phyloP scores from a whole-genome alignment of 2,888 invertebrate genomes.

The Onchidella celtica region DNA sequence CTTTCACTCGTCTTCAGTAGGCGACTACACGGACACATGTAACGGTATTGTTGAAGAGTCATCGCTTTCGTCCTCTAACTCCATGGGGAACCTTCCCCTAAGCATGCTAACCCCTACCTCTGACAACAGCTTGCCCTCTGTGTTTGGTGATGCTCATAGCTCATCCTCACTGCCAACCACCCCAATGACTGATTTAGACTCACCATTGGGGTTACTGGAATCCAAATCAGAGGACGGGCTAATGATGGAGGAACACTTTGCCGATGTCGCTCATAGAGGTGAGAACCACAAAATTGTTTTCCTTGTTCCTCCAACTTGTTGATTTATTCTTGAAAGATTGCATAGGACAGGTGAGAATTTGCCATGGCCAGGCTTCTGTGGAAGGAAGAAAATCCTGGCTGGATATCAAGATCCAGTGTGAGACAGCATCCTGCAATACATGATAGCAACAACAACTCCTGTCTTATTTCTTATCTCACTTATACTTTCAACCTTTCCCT shows the following conservation, averaged over 20 bases:
- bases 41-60: conserved; percentile 54
- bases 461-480: too few species aligned
- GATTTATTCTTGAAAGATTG: too few species aligned
- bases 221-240: not conserved
- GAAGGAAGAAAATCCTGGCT: too few species aligned
- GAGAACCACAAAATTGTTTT: too few species aligned
- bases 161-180: conserved; percentile 5
- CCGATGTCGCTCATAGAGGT: conserved; percentile 44
- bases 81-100: conserved; percentile 35
- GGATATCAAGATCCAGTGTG: too few species aligned
- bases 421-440: too few species aligned
- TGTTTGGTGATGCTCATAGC: not conserved
- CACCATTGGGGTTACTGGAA: not conserved
- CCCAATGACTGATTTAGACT: not conserved
- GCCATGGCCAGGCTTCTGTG: too few species aligned
- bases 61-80: conserved; percentile 47
- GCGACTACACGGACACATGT: conserved; percentile 30
- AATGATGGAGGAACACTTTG: conserved; percentile 1
- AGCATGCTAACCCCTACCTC: conserved; percentile 17
- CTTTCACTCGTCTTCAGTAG: conserved; percentile 1
- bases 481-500: too few species aligned
- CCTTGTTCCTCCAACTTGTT: too few species aligned
- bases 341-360: too few species aligned
- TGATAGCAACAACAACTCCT: too few species aligned
- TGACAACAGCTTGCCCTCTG: conserved; percentile 38